Percentiles rank a stretch among this genome's conserved stretches.
These are phyloP conservation scores for Andrena minutula DNA, from an alignment of 2,888 invertebrate species.

Conservation along the genomic window DNA sequence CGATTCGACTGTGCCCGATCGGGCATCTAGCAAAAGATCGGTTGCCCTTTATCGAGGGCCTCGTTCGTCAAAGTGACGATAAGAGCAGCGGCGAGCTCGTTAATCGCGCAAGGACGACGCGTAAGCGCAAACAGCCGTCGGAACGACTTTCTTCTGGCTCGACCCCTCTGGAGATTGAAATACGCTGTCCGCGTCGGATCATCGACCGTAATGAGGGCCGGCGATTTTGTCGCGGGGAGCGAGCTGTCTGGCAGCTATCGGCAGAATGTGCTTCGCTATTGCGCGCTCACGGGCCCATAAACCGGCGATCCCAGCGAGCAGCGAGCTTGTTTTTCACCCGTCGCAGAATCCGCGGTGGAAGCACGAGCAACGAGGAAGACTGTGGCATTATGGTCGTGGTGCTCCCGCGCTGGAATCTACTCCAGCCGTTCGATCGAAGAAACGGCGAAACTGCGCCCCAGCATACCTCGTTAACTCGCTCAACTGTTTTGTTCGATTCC, in stretches of 20 bases:
- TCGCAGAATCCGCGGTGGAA: constrained; percentile 28
- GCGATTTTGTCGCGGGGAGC: constrained; percentile 31
- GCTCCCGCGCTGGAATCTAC: constrained; percentile 33
- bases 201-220: constrained; percentile 47
- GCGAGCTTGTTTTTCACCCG: constrained; percentile 10
- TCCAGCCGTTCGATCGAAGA: constrained; percentile 42
- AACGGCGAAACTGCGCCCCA: constrained; percentile 26
- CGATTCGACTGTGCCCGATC: constrained; percentile 9
- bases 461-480: constrained; percentile 49
- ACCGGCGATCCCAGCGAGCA: constrained; percentile 17
- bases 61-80: neutral
- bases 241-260: constrained; percentile 9
- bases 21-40: neutral
- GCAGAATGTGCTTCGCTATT: constrained; percentile 30
- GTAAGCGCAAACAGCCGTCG: neutral
- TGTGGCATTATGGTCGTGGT: neutral
- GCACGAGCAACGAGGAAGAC: constrained; percentile 9
- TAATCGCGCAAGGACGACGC: neutral
- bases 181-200: constrained; percentile 31
- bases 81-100: neutral
- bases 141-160: neutral
- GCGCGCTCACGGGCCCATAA: constrained; percentile 49
- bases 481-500: constrained; percentile 47
- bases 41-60: neutral
- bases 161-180: constrained; percentile 42